phyloP scores from a whole-genome alignment of 2,888 invertebrate genomes.

The Conomelus anceps region DNA sequence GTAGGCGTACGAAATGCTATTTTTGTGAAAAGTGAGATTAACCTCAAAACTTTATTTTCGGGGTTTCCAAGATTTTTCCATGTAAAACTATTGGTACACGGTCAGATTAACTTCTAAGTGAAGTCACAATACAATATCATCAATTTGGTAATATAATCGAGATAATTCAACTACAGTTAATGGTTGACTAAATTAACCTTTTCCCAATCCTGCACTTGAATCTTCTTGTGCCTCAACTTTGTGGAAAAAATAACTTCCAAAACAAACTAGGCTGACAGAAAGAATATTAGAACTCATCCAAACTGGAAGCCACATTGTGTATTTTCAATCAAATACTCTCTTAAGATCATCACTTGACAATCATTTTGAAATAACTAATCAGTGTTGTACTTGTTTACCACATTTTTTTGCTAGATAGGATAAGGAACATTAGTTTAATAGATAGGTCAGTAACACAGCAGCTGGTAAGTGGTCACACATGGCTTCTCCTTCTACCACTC shows the following conservation, averaged over 20 bases:
- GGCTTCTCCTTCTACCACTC: too few relatives aligned
- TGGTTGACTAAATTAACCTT: not conserved
- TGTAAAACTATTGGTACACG: too few relatives aligned
- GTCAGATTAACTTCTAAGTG: not conserved
- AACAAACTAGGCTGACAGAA: slow-evolving; percentile 18
- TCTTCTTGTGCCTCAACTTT: slow-evolving; percentile 16
- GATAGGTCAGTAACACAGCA: too few relatives aligned
- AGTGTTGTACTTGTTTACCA: not conserved
- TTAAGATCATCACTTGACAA: too few relatives aligned
- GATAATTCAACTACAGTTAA: not conserved
- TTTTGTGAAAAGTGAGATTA: too few relatives aligned
- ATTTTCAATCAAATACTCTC: not conserved
- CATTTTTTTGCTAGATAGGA: too few relatives aligned
- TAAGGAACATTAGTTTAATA: too few relatives aligned
- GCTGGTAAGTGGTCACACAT: too few relatives aligned
- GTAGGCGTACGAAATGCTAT: too few relatives aligned
- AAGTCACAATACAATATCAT: not conserved
- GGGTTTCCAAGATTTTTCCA: too few relatives aligned
- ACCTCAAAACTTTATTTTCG: too few relatives aligned
- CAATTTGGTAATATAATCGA: not conserved
- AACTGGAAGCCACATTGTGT: not conserved
- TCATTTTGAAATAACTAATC: too few relatives aligned
- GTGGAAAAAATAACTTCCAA: slow-evolving; percentile 14
- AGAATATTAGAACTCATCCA: slow-evolving; percentile 12
- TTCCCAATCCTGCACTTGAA: slow-evolving; percentile 10